phyloP scores from a whole-genome alignment of 1,140 invertebrate species.

The Cyclargus thomasi region DNA sequence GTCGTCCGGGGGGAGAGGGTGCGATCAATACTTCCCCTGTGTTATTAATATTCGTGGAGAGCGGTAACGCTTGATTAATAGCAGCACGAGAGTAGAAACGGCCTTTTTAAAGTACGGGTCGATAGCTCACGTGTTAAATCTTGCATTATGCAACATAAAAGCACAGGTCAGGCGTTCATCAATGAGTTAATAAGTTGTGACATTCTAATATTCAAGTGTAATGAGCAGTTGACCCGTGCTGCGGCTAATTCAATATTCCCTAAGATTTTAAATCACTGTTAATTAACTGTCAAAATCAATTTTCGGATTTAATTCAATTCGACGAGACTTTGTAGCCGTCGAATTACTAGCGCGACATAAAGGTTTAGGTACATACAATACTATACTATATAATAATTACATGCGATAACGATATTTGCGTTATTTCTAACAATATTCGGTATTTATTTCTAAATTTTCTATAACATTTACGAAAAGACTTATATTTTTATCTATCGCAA shows the following conservation, averaged over 20 bases:
- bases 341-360: background rate
- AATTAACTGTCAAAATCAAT: background rate
- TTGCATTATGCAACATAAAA: slow-evolving; percentile 37
- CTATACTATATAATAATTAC: no score
- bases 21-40: slow-evolving; percentile 44
- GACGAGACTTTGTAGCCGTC: background rate
- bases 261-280: background rate
- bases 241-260: background rate
- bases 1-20: slow-evolving; percentile 37
- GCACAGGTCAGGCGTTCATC: slow-evolving; percentile 50
- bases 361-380: no score
- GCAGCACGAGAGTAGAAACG: slow-evolving; percentile 41
- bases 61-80: slow-evolving; percentile 57
- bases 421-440: no score
- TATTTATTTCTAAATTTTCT: no score
- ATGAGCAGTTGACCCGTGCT: slow-evolving; percentile 30
- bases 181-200: slow-evolving; percentile 49
- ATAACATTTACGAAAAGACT: no score
- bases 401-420: no score
- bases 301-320: background rate
- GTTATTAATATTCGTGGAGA: slow-evolving; percentile 47
- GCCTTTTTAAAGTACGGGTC: slow-evolving; percentile 61
- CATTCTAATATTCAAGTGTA: slow-evolving; percentile 45
- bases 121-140: slow-evolving; percentile 49
- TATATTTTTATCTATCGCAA: no score